Evolutionary conservation across 2,797 vertebrate genomes (phyloP), one percentile per base, ranked within the genome.

Genomic region (Amblyopsis hoosieri): DNA sequence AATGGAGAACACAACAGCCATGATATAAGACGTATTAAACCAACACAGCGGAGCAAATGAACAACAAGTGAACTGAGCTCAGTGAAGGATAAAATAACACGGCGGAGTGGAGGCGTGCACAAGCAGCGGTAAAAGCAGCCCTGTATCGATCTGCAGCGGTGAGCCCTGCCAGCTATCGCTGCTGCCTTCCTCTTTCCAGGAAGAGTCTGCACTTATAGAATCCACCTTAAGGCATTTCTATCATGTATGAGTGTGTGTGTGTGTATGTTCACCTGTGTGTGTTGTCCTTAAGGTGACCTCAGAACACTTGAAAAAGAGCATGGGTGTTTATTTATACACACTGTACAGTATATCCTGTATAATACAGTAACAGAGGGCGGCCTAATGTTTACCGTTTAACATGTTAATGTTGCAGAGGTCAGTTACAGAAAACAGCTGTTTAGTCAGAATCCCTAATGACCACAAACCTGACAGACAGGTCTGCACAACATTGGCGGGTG

Each of bases 11-110:
- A 50, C 2, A 15, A 80, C 80, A 82, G 78, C 81, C 81, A 87
- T 85, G 79, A 86, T 89, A 85, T 85, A 80, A 85, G 78, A 85
- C 87, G 75, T 87, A 88, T 90, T 90, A 88, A 91, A 87, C 87
- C 86, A 89, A 89, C 76, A 79, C 55, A 69, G 69, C 69, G 64
- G 74, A 87, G 85, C 83, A 85, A 88, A 88, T 88, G 82, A 90
- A 85, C 81, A 88, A 87, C 83, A 88, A 88, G 87, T 88, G 83
- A 85, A 86, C 71, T 73, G 83, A 81, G 75, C 79, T 79, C 81
- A 82, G 79, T 66, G 77, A 86, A 87, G 89, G 87, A 88, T 86
- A 85, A 87, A 85, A 85, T 90, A 88, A 90, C 84, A 84, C 78
- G 75, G 85, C 68, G 77, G 84, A 85, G 82, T 84, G 79, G 87